These are phyloP conservation scores for Sula dactylatra DNA, from an alignment of 2,113 vertebrate species.

Conservation along the genomic window DNA sequence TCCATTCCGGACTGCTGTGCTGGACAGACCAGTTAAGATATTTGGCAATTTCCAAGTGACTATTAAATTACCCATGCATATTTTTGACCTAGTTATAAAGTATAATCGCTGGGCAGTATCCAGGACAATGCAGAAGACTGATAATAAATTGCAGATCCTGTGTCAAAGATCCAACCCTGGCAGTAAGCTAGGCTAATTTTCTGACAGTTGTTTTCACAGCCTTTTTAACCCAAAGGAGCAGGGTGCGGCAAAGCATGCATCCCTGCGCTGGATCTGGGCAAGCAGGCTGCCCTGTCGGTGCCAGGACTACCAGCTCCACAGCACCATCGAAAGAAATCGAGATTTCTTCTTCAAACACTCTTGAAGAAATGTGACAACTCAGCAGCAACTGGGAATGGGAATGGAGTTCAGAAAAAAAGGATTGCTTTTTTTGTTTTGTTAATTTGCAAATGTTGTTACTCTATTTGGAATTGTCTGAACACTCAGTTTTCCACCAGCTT, in stretches of 20 bases:
- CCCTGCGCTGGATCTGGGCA: not conserved
- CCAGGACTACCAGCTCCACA: not conserved
- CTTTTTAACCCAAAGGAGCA: not conserved
- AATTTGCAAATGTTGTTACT: not conserved
- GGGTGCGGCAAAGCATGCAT: not conserved
- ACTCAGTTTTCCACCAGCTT: not conserved
- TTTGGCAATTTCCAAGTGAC: not conserved
- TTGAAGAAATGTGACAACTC: not conserved
- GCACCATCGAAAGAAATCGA: not conserved
- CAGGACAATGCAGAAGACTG: not conserved
- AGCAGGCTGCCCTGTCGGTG: rapidly evolving
- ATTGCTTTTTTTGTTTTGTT: not conserved
- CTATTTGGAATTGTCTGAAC: not conserved
- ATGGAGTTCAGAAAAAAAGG: not conserved
- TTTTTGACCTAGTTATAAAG: slow-evolving; percentile 16
- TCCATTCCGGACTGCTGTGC: not conserved
- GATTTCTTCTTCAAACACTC: not conserved
- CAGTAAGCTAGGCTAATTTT: not conserved
- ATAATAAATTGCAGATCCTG: slow-evolving; percentile 3
- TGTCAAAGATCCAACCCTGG: not conserved
- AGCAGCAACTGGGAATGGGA: not conserved
- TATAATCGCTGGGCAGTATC: not conserved
- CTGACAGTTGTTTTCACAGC: not conserved
- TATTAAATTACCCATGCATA: slow-evolving; percentile 6
- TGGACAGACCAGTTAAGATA: not conserved